phyloP scores from a whole-genome alignment of 2,888 invertebrate genomes.

The Synanthedon vespiformis region DNA sequence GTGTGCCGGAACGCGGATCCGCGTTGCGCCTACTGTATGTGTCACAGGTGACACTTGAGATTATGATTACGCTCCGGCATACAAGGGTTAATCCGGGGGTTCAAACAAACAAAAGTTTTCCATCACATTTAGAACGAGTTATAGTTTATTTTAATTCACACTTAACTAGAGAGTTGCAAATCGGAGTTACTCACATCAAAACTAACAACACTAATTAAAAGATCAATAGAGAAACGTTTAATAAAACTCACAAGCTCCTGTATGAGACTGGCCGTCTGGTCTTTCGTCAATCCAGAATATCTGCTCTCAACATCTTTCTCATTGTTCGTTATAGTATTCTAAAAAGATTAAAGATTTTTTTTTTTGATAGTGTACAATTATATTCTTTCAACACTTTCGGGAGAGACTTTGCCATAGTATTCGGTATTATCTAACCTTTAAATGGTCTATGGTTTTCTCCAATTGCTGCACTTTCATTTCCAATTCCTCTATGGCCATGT shows the following conservation, averaged over 20 bases:
- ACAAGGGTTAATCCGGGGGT: no score
- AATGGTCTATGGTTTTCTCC: conserved; percentile 40
- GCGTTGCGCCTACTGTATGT: no score
- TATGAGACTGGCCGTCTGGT: conserved; percentile 75
- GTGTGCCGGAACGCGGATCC: no score
- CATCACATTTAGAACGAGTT: no score
- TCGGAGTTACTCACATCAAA: no score
- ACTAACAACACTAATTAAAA: not conserved
- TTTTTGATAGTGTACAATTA: not conserved
- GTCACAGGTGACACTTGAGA: no score
- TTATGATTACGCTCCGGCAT: no score
- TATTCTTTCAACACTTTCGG: not conserved
- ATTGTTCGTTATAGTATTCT: conserved; percentile 45
- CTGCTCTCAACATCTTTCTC: conserved; percentile 58
- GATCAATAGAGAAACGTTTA: not conserved
- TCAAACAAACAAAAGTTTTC: no score
- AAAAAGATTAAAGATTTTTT: conserved; percentile 11
- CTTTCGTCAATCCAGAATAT: conserved; percentile 72
- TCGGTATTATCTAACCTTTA: conserved; percentile 29
- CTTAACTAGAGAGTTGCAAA: no score
- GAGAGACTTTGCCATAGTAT: not conserved
- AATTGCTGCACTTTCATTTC: conserved; percentile 39
- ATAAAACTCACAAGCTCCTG: conserved; percentile 70
- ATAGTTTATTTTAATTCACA: no score
- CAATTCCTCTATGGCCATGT: conserved; percentile 56